A percentile compares a stretch with the other conserved stretches of the same genome.
Evolutionary conservation across 2,888 invertebrate genomes (phyloP).

Genomic region (Trissolcus japonicus): DNA sequence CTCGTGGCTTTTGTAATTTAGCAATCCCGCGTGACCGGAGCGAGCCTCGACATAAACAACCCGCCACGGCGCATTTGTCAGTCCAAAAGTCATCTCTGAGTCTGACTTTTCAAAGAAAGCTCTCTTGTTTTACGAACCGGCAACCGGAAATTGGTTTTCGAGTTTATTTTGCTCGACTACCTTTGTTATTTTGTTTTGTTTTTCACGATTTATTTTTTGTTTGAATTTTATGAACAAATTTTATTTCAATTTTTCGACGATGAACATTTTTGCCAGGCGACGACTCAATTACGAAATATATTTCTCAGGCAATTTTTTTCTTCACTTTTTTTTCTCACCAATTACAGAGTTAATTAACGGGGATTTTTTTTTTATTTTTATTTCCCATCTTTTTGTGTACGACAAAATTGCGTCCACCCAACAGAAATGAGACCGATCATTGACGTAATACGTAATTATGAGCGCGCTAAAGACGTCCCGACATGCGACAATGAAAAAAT

Average conservation of each 20-base stretch:
- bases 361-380: conserved; percentile 5
- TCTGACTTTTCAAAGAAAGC: conserved; percentile 11
- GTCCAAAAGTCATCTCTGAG: conserved; percentile 11
- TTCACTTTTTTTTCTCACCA: too few relatives aligned
- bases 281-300: too few relatives aligned
- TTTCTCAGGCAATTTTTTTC: too few relatives aligned
- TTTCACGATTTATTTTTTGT: too few relatives aligned
- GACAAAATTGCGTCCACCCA: background rate
- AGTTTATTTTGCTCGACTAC: too few relatives aligned
- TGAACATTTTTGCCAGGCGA: too few relatives aligned
- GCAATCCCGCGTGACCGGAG: conserved; percentile 23
- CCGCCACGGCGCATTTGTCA: conserved; percentile 43
- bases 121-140: too few relatives aligned
- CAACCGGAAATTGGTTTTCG: too few relatives aligned
- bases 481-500: conserved; percentile 49
- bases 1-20: conserved; percentile 41
- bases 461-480: conserved; percentile 34
- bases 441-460: conserved; percentile 31
- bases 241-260: too few relatives aligned
- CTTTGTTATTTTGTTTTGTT: background rate
- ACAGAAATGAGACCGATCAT: conserved; percentile 14
- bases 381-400: background rate
- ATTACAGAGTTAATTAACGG: too few relatives aligned
- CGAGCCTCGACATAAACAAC: conserved; percentile 40
- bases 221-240: too few relatives aligned